Percentiles rank a stretch among this genome's conserved stretches.
Evolutionary conservation across 2,888 invertebrate species (phyloP).

Genomic region (Yponomeuta malinellus): DNA sequence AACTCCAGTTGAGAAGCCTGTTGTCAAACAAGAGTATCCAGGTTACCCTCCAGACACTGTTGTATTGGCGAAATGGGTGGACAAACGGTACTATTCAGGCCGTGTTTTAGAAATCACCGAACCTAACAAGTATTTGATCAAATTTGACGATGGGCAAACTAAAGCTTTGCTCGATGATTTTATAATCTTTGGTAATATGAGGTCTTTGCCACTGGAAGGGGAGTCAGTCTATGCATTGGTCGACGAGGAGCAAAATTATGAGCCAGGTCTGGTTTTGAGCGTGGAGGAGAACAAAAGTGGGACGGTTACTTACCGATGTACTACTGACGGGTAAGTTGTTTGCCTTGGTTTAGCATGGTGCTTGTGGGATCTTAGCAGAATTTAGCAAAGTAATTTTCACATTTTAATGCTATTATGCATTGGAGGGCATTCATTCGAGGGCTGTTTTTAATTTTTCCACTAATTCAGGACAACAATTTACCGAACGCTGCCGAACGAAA

Average conservation of each 20-base stretch:
- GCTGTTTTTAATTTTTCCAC: no score
- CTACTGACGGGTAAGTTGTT: constrained; percentile 61
- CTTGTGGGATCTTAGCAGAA: no score
- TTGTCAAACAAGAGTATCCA: constrained; percentile 51
- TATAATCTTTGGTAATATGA: constrained; percentile 73
- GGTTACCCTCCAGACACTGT: constrained; percentile 60
- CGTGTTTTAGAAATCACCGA: constrained; percentile 74
- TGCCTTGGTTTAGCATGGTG: not conserved
- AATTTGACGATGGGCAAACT: constrained; percentile 78
- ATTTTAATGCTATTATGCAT: no score
- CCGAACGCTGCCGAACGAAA: no score
- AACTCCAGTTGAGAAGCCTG: constrained; percentile 57
- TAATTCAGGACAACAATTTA: no score
- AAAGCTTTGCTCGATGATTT: constrained; percentile 77
- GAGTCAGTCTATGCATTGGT: constrained; percentile 74
- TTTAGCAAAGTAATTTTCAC: no score
- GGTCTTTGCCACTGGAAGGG: constrained; percentile 68
- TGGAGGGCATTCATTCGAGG: no score
- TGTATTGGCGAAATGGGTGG: constrained; percentile 81
- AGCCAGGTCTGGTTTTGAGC: constrained; percentile 67
- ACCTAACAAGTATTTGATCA: constrained; percentile 76
- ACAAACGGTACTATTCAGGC: constrained; percentile 81
- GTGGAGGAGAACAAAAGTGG: constrained; percentile 62
- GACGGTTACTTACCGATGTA: constrained; percentile 63
- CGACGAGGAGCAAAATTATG: constrained; percentile 71